Percentiles rank a stretch among this genome's conserved stretches.
These are phyloP conservation scores for Leptestheria dahalacensis DNA, from an alignment of 1,140 invertebrate genomes.

Conservation along the genomic window DNA sequence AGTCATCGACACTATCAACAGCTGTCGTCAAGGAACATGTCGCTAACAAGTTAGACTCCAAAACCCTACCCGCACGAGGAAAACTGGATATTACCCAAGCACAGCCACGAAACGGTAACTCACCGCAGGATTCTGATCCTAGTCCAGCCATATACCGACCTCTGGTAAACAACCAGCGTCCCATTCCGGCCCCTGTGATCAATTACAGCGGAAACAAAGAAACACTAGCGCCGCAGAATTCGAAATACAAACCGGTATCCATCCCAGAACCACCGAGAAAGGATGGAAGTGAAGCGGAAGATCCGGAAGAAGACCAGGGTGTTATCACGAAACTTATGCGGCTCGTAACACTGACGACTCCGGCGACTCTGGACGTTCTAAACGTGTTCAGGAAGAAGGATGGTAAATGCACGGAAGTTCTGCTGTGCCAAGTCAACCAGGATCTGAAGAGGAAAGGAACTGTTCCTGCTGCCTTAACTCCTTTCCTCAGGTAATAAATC, in stretches of 20 bases:
- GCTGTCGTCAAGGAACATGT: too few relatives aligned
- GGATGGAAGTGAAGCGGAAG: neutral
- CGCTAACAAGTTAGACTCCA: too few relatives aligned
- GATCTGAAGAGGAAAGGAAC: constrained; percentile 5
- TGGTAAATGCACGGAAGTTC: constrained; percentile 1
- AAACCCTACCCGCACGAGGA: too few relatives aligned
- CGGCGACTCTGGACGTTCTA: constrained; percentile 7
- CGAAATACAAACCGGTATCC: neutral
- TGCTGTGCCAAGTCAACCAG: constrained; percentile 10
- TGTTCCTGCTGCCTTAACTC: constrained; percentile 9
- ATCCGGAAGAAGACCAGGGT: neutral
- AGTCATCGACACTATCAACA: too few relatives aligned
- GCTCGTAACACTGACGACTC: constrained; percentile 9
- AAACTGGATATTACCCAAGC: too few relatives aligned
- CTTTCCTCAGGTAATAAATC: constrained; percentile 10
- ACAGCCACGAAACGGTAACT: too few relatives aligned
- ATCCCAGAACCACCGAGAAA: neutral
- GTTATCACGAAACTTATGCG: constrained; percentile 2
- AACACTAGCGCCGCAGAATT: neutral
- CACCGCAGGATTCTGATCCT: too few relatives aligned
- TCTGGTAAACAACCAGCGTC: neutral
- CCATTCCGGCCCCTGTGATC: neutral
- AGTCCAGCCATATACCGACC: too few relatives aligned
- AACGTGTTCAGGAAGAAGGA: neutral
- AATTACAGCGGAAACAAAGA: too few relatives aligned